Conservation (phyloP, 2,113 vertebrate genomes). For the Amazona guildingii region DNA sequence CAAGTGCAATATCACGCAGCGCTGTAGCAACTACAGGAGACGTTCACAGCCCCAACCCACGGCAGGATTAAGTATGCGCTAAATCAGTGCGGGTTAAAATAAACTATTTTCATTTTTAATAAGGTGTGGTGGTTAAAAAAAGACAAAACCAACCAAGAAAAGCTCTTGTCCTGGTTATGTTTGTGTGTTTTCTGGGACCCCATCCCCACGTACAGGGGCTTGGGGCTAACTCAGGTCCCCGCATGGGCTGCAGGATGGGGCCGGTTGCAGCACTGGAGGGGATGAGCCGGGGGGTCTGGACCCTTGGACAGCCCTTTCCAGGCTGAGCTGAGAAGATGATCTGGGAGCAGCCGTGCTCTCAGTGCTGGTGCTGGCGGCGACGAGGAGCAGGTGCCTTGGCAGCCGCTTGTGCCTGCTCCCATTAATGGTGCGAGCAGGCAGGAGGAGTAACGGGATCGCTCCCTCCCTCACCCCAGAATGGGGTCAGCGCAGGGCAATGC, state of each 20-base stretch:
- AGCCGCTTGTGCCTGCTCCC: not conserved
- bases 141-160: not conserved
- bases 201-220: fast-evolving
- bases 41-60: not conserved
- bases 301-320: not conserved
- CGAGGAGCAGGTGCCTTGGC: conserved; percentile 32
- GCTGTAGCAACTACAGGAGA: not conserved
- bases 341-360: not conserved
- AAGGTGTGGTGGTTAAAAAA: not conserved
- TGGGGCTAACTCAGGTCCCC: not conserved
- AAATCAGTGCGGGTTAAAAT: not conserved
- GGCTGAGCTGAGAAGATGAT: conserved; percentile 19
- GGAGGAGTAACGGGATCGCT: not conserved
- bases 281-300: not conserved
- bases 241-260: fast-evolving
- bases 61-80: not conserved
- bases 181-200: not conserved
- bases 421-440: not conserved
- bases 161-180: not conserved
- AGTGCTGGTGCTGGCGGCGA: not conserved
- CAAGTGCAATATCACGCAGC: not conserved
- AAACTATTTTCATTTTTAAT: conserved; percentile 55
- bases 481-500: not conserved
- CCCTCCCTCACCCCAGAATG: not conserved
- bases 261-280: fast-evolving